Percentiles rank a stretch among this genome's conserved stretches.
These are phyloP conservation scores for Leucoma salicis DNA, from an alignment of 2,888 invertebrate genomes.

Conservation along the genomic window DNA sequence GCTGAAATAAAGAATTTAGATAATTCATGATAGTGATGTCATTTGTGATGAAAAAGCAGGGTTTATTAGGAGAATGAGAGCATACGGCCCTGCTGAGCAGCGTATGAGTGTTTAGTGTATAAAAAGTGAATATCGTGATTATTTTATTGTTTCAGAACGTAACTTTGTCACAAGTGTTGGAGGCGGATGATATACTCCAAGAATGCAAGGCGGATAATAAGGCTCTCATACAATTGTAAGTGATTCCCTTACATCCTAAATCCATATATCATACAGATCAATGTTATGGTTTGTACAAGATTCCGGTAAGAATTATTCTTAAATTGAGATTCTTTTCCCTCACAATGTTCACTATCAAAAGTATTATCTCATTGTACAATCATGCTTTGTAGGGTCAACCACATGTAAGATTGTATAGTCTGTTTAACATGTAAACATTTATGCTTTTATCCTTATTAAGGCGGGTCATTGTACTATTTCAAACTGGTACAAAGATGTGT, in stretches of 20 bases:
- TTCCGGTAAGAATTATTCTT: background rate
- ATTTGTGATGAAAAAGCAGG: constrained; percentile 9
- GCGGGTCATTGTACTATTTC: too few relatives aligned
- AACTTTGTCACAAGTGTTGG: constrained; percentile 93
- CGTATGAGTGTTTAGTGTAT: constrained; percentile 6
- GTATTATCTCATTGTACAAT: too few relatives aligned
- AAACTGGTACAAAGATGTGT: too few relatives aligned
- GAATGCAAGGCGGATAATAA: constrained; percentile 97
- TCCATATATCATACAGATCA: background rate
- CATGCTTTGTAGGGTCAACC: too few relatives aligned
- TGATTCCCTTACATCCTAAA: constrained; percentile 33
- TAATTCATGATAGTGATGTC: constrained; percentile 34
- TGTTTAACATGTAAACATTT: too few relatives aligned
- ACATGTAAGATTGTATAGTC: too few relatives aligned
- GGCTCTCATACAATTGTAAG: constrained; percentile 95
- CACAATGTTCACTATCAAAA: too few relatives aligned
- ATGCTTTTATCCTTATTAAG: too few relatives aligned
- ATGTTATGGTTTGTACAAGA: constrained; percentile 8
- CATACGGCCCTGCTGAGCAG: constrained; percentile 6
- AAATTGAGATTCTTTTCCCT: too few relatives aligned
- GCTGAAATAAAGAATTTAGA: constrained; percentile 38
- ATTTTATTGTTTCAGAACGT: constrained; percentile 87
- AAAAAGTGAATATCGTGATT: constrained; percentile 20
- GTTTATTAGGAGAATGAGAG: constrained; percentile 8
- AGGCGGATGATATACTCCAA: constrained; percentile 96